These are phyloP conservation scores for Momotus momota DNA, from an alignment of 2,797 vertebrate genomes.

Conservation along the genomic window DNA sequence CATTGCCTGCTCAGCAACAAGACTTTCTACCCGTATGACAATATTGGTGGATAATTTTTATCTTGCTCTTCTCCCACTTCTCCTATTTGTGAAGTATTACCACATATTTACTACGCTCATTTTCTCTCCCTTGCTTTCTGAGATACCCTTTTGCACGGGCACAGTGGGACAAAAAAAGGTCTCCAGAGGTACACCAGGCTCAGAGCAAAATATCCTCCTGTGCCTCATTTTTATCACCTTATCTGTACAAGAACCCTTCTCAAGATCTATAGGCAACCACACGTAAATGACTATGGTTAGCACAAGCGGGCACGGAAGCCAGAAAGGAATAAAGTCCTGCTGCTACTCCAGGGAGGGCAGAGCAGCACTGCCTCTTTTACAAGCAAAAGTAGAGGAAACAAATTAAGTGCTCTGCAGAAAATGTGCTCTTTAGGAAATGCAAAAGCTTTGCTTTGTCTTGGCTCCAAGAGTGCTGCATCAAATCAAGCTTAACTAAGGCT, in stretches of 20 bases:
- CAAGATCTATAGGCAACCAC: constrained; percentile 22
- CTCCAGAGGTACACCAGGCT: not conserved
- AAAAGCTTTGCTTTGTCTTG: constrained; percentile 45
- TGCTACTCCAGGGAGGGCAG: not conserved
- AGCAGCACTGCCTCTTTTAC: not conserved
- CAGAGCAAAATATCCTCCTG: not conserved
- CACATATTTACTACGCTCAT: not conserved
- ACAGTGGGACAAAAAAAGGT: constrained; percentile 33
- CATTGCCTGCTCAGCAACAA: not conserved
- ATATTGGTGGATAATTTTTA: not conserved
- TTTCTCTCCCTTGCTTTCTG: not conserved
- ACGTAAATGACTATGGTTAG: constrained; percentile 64
- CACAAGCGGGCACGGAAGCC: not conserved
- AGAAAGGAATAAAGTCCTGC: not conserved
- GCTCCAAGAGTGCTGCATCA: constrained; percentile 11
- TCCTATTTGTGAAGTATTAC: not conserved
- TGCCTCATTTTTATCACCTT: constrained; percentile 46
- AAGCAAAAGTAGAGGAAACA: not conserved
- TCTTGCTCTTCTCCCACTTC: not conserved
- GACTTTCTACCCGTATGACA: not conserved
- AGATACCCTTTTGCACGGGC: constrained; percentile 20
- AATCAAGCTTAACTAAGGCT: constrained; percentile 52
- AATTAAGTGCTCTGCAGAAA: constrained; percentile 1
- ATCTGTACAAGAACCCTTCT: not conserved
- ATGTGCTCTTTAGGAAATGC: constrained; percentile 7